Percentiles rank a stretch among this genome's conserved stretches.
These are phyloP conservation scores for Megalurothrips usitatus DNA, from an alignment of 2,888 invertebrate species.

Conservation along the genomic window DNA sequence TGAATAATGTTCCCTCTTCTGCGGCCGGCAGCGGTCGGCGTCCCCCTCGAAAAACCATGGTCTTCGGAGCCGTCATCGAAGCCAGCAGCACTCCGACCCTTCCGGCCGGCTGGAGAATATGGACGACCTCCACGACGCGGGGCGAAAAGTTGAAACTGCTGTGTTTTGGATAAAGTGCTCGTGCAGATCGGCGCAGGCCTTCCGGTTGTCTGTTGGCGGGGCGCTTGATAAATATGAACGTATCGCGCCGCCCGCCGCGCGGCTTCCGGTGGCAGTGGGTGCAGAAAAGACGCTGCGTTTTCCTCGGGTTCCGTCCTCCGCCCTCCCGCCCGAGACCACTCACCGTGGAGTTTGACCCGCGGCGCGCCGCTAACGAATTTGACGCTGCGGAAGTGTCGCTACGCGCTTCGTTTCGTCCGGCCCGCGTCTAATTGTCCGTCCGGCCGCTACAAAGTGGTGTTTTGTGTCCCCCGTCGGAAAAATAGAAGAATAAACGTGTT, in stretches of 20 bases:
- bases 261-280: not conserved
- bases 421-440: not conserved
- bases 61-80: not conserved
- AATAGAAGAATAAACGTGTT: not conserved
- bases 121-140: not conserved
- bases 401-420: not conserved
- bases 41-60: not conserved
- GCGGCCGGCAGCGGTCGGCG: not conserved
- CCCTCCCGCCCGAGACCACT: not conserved
- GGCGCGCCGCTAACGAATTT: not conserved
- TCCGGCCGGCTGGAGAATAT: constrained; percentile 11
- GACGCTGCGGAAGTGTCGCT: constrained; percentile 8
- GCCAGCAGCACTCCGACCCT: not conserved
- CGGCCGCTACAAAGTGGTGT: not conserved
- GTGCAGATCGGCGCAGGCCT: not conserved
- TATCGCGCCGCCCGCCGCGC: not conserved
- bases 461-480: not conserved
- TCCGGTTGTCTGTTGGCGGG: not conserved
- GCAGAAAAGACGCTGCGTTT: not conserved
- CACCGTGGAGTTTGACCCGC: not conserved
- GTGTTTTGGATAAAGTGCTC: too few relatives aligned
- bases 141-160: constrained; percentile 2
- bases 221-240: too few relatives aligned
- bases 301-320: not conserved
- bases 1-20: not conserved